Evolutionary conservation across 2,888 invertebrate genomes (phyloP), one percentile per base, ranked within the genome.

Genomic region (Cylloceria caligata): DNA sequence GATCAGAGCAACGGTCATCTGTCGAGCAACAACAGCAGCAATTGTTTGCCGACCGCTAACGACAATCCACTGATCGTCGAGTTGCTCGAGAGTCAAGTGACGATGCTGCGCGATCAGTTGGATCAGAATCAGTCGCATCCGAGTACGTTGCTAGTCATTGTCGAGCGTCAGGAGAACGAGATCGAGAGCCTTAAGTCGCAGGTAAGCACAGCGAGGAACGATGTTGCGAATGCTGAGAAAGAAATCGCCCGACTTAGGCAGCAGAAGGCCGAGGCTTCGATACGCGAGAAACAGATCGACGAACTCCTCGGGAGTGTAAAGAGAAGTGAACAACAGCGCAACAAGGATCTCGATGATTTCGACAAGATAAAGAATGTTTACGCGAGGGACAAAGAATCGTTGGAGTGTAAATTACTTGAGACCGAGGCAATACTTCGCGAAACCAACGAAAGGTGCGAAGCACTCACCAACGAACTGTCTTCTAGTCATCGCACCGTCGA

Each of bases 251-350:
- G 96, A 87, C 93, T 97, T 82, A 95, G 96, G 60, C 96, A 96
- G 91, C 92, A 95, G 57, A 95, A 96, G 92, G 93, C 94, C 34
- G 97, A 97, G 87, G 95, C 96, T 67, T 94, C 95, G 67, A 93
- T 95, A 83, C 94, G 96, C 83, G 97, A 97, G 89, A 95, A 95
- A 87, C 95, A 96, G 90, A 95, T 97, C 93, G 96, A 97, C 86
- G 97, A 97, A 87, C 93, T 97, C 84, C 94, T 97, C 6, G 94
- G 94, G 55, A 95, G 95, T n/a, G 93, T 97, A 78, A 96, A 97
- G 89, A 95, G 95, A 88, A 96, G 96, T 82, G 97, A 97, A 90
- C 95, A 96, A 86, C 96, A 97, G 92, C 92, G 96, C 73, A 95
- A 95, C 81, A 93, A 95, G 84, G 96, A 96, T 91, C 94, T 95